Evolutionary conservation across 2,113 vertebrate species (phyloP).

Genomic region (Delphinapterus leucas): DNA sequence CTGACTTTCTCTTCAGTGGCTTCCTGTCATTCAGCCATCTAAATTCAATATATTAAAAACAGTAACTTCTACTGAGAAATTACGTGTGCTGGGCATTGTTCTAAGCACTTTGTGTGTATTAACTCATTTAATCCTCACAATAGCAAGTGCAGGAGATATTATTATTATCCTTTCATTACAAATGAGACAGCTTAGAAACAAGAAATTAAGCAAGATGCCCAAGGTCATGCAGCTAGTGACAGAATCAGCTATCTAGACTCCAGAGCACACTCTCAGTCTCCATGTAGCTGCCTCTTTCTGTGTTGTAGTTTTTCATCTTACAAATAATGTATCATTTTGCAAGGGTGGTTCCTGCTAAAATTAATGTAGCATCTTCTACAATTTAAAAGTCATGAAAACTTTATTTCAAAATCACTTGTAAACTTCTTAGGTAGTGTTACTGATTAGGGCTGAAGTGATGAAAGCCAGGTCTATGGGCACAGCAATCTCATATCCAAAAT

Average conservation of each 20-base stretch:
- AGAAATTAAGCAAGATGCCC: not conserved
- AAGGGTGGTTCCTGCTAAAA: not conserved
- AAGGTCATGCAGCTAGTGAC: not conserved
- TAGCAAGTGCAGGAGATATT: not conserved
- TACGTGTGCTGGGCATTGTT: not conserved
- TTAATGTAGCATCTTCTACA: not conserved
- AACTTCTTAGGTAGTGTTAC: not conserved
- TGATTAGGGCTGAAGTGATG: not conserved
- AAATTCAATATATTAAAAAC: not conserved
- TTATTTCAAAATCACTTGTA: not conserved
- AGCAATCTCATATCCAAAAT: conserved; percentile 21
- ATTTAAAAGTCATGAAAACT: not conserved
- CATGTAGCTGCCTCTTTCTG: not conserved
- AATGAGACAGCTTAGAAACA: not conserved
- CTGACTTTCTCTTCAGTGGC: not conserved
- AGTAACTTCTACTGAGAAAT: not conserved
- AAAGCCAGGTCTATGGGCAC: not conserved
- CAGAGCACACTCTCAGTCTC: not conserved
- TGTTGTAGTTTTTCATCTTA: not conserved
- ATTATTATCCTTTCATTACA: not conserved
- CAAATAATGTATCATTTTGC: not conserved
- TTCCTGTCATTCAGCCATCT: not conserved
- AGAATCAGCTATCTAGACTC: not conserved
- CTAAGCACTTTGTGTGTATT: not conserved
- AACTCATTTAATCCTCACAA: not conserved